Evolutionary conservation across 2,797 vertebrate genomes (phyloP).

Genomic region (Bucorvus abyssinicus): DNA sequence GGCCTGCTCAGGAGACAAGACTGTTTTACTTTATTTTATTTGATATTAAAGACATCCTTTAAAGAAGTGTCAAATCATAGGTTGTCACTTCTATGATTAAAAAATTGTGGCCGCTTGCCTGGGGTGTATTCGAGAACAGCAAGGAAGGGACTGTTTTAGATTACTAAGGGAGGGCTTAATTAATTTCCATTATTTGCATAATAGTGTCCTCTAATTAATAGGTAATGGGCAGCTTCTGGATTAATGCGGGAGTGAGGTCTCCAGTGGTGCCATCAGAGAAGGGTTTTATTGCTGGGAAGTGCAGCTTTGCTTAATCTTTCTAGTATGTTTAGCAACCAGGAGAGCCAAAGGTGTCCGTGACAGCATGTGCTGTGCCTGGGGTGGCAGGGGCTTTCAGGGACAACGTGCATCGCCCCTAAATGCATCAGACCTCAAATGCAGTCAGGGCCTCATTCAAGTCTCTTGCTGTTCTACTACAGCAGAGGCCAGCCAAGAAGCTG

Average conservation of each 20-base stretch:
- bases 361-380: background rate
- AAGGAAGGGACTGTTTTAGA: background rate
- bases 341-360: background rate
- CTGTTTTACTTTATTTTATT: background rate
- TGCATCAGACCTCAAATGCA: background rate
- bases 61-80: background rate
- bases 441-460: background rate
- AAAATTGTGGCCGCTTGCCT: background rate
- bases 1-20: background rate
- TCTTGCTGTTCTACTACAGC: background rate
- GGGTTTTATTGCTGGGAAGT: background rate
- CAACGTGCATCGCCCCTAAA: background rate
- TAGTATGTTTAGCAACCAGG: background rate
- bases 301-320: background rate
- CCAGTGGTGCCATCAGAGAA: background rate
- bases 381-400: background rate
- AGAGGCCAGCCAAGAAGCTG: background rate
- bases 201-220: slow-evolving; percentile 22
- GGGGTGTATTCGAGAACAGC: background rate
- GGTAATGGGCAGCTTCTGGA: background rate
- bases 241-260: background rate
- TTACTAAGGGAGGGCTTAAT: slow-evolving; percentile 39
- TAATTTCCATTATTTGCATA: slow-evolving; percentile 55
- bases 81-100: slow-evolving; percentile 5
- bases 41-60: slow-evolving; percentile 49